Base-by-base conservation (phyloP, 2,888 invertebrate genomes). In the Heliconius aoede region DNA sequence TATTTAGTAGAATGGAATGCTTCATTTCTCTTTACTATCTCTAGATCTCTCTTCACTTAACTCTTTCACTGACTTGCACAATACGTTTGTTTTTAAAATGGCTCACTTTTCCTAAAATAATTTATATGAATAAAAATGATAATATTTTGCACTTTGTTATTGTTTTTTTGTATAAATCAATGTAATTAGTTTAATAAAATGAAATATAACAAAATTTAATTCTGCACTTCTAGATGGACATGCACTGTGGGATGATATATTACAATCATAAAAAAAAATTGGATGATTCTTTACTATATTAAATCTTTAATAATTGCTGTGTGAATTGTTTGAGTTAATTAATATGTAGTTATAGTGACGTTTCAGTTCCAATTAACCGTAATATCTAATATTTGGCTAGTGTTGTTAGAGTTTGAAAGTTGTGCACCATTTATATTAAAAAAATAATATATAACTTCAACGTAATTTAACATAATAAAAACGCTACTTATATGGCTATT, bases 1-100 rank as follows among this genome's bases (percentile, higher is more conserved):
- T 90, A 89, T 89, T 90, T 89, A 88, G 92, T 94, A 93, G 94
- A 86, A 92, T 93, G 94, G 94, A 94, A 94, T 94, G 94, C 94
- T 94, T 94, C 89, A 90, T 92, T 90, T 91, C 92, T 94, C 90
- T 90, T 93, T 87, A 90, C 91, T 93, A 86, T 92, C 90, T 91
- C 90, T 93, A 92, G 91, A 87, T 88, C 88, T 83, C 87, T 94
- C 87, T 91, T 92, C 93, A 94, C 93, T 89, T 90, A 86, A 90
- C 90, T 90, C 89, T 92, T 91, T 94, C 93, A 94, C 94, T 90
- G 89, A 90, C 89, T 88, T 92, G 94, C 94, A 94, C 94, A 91
- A 90, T 90, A 91, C 86, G 88, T 92, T 93, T 91, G 87, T 93
- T 93, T 90, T 92, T 93, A 94, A 94, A 94, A 94, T 94, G 94